Conservation (phyloP, 2,797 vertebrate genomes). For the Labeo calbasu region DNA sequence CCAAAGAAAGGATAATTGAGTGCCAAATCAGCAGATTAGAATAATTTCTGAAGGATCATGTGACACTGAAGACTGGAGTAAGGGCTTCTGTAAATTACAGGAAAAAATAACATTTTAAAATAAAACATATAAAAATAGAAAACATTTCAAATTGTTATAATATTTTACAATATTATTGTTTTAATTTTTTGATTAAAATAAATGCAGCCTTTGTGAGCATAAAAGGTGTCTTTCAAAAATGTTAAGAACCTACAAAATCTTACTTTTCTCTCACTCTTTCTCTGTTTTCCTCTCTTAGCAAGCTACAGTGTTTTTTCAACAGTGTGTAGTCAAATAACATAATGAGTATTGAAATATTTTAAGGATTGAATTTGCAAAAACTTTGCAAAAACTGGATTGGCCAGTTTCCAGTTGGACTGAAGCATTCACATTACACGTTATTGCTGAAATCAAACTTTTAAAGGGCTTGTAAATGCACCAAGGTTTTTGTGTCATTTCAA, state of each 20-base stretch:
- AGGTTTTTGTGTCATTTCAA: conserved; percentile 7
- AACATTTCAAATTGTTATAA: background rate
- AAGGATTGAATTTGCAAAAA: background rate
- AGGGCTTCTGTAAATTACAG: background rate
- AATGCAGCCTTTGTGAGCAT: background rate
- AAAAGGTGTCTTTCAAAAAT: background rate
- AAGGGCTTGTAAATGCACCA: background rate
- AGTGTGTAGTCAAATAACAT: background rate
- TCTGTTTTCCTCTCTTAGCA: background rate
- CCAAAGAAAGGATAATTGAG: too few species aligned
- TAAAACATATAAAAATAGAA: background rate
- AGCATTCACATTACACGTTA: background rate
- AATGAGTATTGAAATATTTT: background rate
- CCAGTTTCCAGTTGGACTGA: background rate
- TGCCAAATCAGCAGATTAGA: background rate
- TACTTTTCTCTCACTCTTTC: background rate
- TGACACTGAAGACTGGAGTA: background rate
- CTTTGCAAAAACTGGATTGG: background rate
- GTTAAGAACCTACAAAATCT: too few species aligned
- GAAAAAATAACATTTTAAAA: background rate
- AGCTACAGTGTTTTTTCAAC: background rate
- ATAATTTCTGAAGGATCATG: background rate
- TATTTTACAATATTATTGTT: background rate
- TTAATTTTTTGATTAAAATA: background rate
- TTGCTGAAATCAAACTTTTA: background rate